Base-by-base conservation (phyloP, 2,888 invertebrate species). In the Acleris sparsana region DNA sequence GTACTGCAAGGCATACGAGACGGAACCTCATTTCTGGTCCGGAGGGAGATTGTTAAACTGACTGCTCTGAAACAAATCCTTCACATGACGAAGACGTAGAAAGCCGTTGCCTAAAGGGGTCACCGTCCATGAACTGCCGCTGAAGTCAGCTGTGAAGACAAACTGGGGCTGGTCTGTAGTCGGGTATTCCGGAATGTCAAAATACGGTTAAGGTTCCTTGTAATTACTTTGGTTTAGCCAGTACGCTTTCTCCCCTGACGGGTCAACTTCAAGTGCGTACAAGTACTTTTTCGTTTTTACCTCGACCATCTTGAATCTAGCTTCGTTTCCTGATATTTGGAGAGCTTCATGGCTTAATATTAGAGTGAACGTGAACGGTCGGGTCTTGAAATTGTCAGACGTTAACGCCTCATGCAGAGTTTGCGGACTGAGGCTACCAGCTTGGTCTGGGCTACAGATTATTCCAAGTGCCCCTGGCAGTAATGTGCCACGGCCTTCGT, bases 101-200 rank as follows among this genome's bases (percentile, higher is more conserved):
- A 43, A 11, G 0, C 53, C 53, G 51, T 52, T 29, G n/a, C 29
- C n/a, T n/a, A 17, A 18, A 2, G 55, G 43, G 5, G 43, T 55
- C 1, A 55, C 55, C 3, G 20, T 55, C 55, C 55, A 52, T 1
- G 43, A 55, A 17, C 55, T 18, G 16, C 43, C 55, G 2, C 43
- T 43, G 16, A 55, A 55, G 20, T 55, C 55, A 13, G 55, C 18
- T 16, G 55, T 55, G 55, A 55, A 39, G 1, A 55, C 55, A 13
- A 43, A 55, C 17, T 43, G 13, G 5, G 55, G 20, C 33, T 55
- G 20, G 43, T 43, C 9, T 3, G 18, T 16, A 9, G 7, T 25
- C 6, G 52, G 52, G 16, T 25, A 16, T 20, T 22, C 11, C 0
- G 55, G 55, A 20, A 55, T 43, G 18, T 55, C 43, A 16, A 55